Evolutionary conservation across 2,113 vertebrate species (phyloP).

Genomic region (Antechinus stuartii): DNA sequence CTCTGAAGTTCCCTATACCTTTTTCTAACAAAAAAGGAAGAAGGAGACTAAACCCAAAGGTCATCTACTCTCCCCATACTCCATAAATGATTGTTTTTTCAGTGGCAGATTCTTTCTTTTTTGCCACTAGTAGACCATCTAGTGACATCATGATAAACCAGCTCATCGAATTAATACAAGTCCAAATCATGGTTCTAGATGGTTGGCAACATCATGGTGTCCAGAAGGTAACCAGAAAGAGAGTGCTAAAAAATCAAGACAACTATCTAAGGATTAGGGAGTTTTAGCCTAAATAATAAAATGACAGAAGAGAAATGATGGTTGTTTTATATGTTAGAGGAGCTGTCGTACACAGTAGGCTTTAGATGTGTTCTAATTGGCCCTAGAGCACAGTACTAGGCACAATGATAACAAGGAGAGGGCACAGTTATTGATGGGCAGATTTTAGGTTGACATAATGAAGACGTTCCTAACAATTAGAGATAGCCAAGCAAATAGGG

Average conservation of each 20-base stretch:
- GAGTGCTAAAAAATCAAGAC: not conserved
- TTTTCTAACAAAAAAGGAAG: not conserved
- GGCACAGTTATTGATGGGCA: not conserved
- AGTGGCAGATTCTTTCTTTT: not conserved
- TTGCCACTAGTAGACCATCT: not conserved
- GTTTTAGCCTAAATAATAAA: not conserved
- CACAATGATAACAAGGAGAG: not conserved
- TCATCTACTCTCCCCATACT: not conserved
- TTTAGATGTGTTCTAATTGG: not conserved
- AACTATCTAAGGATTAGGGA: not conserved
- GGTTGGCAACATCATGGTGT: not conserved
- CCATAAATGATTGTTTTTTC: not conserved
- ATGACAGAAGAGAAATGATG: not conserved
- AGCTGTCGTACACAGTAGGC: not conserved
- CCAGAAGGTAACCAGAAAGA: not conserved
- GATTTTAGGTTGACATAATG: not conserved
- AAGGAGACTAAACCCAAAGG: not conserved
- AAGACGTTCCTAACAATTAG: not conserved
- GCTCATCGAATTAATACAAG: not conserved
- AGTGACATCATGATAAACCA: not conserved
- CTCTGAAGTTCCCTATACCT: not conserved
- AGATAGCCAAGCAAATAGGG: not conserved
- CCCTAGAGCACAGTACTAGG: not conserved
- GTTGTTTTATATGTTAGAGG: not conserved
- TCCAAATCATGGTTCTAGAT: not conserved